These are phyloP conservation scores for Smittia aterrima DNA, from an alignment of 2,888 invertebrate species.

Conservation along the genomic window DNA sequence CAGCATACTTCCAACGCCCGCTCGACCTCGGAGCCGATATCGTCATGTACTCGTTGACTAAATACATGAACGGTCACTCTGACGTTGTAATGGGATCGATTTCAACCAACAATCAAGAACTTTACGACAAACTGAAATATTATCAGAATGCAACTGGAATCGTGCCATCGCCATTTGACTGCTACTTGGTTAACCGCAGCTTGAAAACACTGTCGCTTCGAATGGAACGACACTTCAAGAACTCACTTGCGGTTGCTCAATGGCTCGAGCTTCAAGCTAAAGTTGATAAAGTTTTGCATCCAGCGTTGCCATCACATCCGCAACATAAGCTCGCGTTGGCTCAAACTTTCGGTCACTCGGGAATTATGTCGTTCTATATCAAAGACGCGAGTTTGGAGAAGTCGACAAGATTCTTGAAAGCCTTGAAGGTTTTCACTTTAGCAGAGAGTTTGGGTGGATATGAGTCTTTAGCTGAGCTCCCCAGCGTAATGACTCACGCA, in stretches of 20 bases:
- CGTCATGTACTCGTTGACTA: conserved; percentile 88
- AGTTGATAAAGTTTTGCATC: conserved; percentile 79
- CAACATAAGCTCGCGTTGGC: conserved; percentile 75
- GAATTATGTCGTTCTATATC: conserved; percentile 86
- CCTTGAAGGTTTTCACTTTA: conserved; percentile 76
- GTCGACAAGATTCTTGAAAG: conserved; percentile 69
- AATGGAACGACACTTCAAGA: conserved; percentile 86
- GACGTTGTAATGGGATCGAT: conserved; percentile 96
- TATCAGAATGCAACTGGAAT: conserved; percentile 81
- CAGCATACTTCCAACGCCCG: conserved; percentile 88
- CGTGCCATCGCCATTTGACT: conserved; percentile 95
- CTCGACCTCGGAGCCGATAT: conserved; percentile 88
- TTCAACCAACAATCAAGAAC: conserved; percentile 67
- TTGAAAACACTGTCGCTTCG: conserved; percentile 89
- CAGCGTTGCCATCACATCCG: conserved; percentile 82
- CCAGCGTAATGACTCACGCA: conserved; percentile 93
- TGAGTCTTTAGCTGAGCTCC: conserved; percentile 91
- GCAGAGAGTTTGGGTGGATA: conserved; percentile 96
- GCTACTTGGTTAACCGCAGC: conserved; percentile 88
- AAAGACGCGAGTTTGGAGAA: conserved; percentile 69
- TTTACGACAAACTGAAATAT: conserved; percentile 73
- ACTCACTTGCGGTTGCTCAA: conserved; percentile 72
- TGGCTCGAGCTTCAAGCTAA: conserved; percentile 78
- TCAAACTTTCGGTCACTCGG: conserved; percentile 86
- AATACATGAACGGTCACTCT: conserved; percentile 98